Base-by-base conservation (phyloP, 2,113 vertebrate genomes). In the Rynchops niger region DNA sequence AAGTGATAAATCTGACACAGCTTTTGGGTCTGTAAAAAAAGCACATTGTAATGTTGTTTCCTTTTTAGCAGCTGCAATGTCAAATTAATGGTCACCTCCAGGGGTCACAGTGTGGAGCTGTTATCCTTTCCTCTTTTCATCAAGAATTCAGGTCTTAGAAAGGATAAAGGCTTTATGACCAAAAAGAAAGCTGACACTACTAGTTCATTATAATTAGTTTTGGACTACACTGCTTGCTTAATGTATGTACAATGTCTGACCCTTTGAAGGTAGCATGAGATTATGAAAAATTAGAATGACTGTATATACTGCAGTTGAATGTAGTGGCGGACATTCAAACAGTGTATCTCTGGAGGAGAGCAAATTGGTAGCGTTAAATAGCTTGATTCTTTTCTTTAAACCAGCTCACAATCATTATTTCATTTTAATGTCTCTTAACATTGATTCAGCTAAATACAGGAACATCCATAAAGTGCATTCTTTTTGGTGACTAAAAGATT, bases 201-300 rank as follows among this genome's bases (percentile, higher is more conserved):
- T 97, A 98, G 98, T 98, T 98, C 97, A 97, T 98, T 98, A 98
- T 97, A 97, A 97, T 98, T 98, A 97, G 92, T 98, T 98, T 97
- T 96, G 97, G 96, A 90, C 96, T 97, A 96, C 93, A 36, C 82
- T 97, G 81, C 96, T 96, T 95, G 79, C 90, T 97, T 98, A 97
- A 98, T 97, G 94, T 97, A 96, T 90, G 76, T 95, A 90, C 82
- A 63, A 40, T 50, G 71, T 95, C 83, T 96, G 94, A 98, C 94
- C 94, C 89, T 93, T 93, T 97, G 97, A 96, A 96, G 91, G 95
- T 95, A 92, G 61, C 9, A 7, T 86, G 87, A 94, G 96, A 85
- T 97, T 96, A 97, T 93, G 96, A 97, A 96, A 98, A 96, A 95
- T 94, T 92, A 66, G 81, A 89, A 95, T 74, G 86, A 82, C 72